A percentile compares a stretch with the other conserved stretches of the same genome.
Evolutionary conservation across 2,113 vertebrate species (phyloP).

Genomic region (Equus quagga): DNA sequence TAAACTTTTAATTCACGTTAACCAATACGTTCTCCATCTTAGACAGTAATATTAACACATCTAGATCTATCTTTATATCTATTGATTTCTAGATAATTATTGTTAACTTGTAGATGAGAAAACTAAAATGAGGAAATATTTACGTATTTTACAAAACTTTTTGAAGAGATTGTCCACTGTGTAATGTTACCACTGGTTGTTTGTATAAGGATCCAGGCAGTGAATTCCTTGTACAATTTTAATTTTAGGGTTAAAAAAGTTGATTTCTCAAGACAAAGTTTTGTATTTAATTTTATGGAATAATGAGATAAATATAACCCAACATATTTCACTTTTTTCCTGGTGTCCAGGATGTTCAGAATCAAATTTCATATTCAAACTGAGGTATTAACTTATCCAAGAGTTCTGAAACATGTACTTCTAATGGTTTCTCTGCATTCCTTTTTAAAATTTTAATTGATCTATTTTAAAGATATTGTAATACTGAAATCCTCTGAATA

Average conservation of each 20-base stretch:
- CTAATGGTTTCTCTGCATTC: not conserved
- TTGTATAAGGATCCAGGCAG: not conserved
- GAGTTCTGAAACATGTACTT: not conserved
- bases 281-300: not conserved
- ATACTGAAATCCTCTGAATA: not conserved
- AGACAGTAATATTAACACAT: not conserved
- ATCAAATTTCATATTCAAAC: conserved; percentile 30
- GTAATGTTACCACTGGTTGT: not conserved
- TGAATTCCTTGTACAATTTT: not conserved
- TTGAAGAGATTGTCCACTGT: not conserved
- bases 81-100: not conserved
- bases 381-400: not conserved
- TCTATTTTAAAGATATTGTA: not conserved
- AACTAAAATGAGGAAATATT: not conserved
- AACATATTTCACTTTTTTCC: not conserved
- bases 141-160: not conserved
- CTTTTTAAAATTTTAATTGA: not conserved
- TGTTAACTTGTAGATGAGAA: not conserved
- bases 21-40: not conserved
- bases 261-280: not conserved
- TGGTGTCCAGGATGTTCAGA: not conserved
- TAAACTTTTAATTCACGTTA: conserved; percentile 7
- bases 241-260: not conserved
- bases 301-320: conserved; percentile 27
- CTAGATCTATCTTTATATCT: not conserved